phyloP scores from a whole-genome alignment of 2,888 invertebrate genomes.

The Lepidochitona cinerea region DNA sequence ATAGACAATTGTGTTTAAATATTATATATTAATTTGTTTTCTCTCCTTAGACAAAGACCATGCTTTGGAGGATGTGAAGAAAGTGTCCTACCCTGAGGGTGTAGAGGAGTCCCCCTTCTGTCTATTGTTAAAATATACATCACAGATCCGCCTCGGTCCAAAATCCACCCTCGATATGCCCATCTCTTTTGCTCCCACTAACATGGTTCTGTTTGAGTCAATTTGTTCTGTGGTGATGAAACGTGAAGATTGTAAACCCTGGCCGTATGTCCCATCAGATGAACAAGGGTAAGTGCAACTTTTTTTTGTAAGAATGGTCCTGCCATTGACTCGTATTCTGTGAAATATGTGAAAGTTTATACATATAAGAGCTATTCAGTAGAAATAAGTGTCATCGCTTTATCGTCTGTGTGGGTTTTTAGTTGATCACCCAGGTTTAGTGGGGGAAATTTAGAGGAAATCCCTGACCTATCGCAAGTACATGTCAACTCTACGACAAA shows the following conservation, averaged over 20 bases:
- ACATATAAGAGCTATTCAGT: no score
- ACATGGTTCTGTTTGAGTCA: conserved; percentile 63
- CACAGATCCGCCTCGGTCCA: conserved; percentile 59
- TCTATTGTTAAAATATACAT: conserved; percentile 59
- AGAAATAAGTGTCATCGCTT: no score
- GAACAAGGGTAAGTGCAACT: conserved; percentile 46
- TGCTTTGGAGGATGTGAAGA: conserved; percentile 22
- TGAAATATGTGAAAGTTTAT: no score
- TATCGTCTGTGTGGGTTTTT: no score
- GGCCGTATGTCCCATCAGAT: conserved; percentile 47
- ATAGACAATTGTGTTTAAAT: no score
- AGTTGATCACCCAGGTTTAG: no score
- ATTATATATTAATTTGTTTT: no score
- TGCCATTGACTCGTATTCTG: no score
- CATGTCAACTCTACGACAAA: no score
- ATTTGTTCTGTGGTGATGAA: conserved; percentile 59
- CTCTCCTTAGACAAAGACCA: conserved; percentile 47
- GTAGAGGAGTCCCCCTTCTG: conserved; percentile 59
- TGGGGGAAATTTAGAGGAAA: no score
- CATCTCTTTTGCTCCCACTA: conserved; percentile 67
- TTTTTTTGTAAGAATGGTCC: no score
- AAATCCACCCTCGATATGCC: conserved; percentile 69
- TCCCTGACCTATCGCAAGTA: no score
- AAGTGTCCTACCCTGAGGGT: conserved; percentile 3
- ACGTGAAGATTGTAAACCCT: conserved; percentile 51